phyloP scores from a whole-genome alignment of 2,888 invertebrate genomes.

The Tenthredo distinguenda region DNA sequence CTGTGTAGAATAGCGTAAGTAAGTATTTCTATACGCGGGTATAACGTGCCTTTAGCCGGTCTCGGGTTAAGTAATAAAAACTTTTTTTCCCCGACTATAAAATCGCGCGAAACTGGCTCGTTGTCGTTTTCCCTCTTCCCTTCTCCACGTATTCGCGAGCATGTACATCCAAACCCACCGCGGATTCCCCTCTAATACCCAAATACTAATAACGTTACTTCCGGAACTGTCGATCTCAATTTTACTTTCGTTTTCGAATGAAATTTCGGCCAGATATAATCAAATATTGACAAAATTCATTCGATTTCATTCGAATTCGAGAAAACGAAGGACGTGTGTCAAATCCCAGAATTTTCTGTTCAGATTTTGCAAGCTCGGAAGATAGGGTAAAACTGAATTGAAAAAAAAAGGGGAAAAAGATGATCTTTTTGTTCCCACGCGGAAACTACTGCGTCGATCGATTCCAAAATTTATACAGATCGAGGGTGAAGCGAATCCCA shows the following conservation, averaged over 20 bases:
- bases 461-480: not conserved
- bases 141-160: not conserved
- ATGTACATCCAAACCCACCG: not conserved
- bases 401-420: not conserved
- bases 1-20: not conserved
- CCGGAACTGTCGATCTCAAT: conserved; percentile 3
- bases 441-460: not conserved
- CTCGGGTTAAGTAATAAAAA: conserved; percentile 42
- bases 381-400: not conserved
- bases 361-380: not conserved
- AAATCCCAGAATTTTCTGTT: not conserved
- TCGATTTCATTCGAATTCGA: not conserved
- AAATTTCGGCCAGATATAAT: not conserved
- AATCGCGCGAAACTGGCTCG: conserved; percentile 28
- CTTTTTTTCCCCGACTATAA: conserved; percentile 38
- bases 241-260: not conserved
- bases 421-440: not conserved
- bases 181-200: not conserved
- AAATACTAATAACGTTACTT: not conserved
- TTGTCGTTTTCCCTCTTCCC: not conserved
- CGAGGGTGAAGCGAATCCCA: not conserved
- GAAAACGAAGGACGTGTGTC: too few relatives aligned
- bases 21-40: not conserved
- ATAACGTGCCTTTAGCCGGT: conserved; percentile 11
- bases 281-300: not conserved